Evolutionary conservation across 2,113 vertebrate genomes (phyloP).

Genomic region (Poicephalus gulielmi): DNA sequence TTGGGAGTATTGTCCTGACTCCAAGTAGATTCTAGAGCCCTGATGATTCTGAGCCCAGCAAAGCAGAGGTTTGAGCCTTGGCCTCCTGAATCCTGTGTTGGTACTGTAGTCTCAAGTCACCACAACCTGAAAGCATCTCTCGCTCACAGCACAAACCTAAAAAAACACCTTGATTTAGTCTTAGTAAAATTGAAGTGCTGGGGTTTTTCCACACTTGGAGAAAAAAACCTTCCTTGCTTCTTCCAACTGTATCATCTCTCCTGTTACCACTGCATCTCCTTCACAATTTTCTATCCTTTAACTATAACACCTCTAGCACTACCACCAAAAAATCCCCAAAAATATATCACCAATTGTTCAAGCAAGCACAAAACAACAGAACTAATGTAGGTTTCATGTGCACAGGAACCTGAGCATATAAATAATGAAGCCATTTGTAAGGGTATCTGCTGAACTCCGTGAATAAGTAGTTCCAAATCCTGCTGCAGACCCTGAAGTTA

Average conservation of each 20-base stretch:
- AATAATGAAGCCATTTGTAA: slow-evolving; percentile 13
- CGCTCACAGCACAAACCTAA: neutral
- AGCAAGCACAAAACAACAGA: neutral
- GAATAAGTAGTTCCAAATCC: neutral
- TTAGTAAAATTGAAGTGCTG: neutral
- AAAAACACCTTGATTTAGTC: neutral
- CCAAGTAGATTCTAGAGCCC: neutral
- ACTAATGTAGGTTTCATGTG: neutral
- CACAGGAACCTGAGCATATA: neutral
- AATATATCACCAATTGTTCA: neutral
- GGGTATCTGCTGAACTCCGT: neutral
- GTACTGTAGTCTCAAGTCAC: neutral
- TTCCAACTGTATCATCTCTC: neutral
- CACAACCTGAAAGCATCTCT: neutral
- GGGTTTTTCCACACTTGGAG: neutral
- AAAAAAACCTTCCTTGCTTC: neutral
- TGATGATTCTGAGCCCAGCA: neutral
- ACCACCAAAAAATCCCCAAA: neutral
- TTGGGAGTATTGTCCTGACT: neutral
- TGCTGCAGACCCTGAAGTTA: neutral
- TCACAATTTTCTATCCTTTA: neutral
- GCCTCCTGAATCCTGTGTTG: neutral
- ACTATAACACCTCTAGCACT: neutral
- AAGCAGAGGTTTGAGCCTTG: neutral
- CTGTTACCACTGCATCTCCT: neutral